Base-by-base conservation (phyloP, 2,888 invertebrate genomes). In the Lagria hirta region DNA sequence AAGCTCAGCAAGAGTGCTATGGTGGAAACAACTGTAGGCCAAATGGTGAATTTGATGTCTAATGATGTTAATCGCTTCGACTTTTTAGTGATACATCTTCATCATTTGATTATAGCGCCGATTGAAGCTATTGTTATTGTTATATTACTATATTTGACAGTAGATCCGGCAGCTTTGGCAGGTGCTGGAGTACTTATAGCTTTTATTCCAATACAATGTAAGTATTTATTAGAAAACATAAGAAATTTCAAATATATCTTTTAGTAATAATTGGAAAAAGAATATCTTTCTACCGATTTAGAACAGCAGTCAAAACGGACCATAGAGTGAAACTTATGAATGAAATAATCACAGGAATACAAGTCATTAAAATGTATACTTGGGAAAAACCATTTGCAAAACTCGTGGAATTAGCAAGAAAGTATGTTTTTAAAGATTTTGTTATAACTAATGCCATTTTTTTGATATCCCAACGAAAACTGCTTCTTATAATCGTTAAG, bases 51-150 rank as follows among this genome's bases (percentile, higher is more conserved):
- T 52, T 53, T 70, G 27, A 50, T 94, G 47, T 90, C 92, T 0
- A 93, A 92, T 40, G 94, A 95, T 70, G 90, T 92, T 0, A 86
- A 84, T 54, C 73, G 92, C 43, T 90, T 93, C 69, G 93, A 94
- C 69, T 78, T 85, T 72, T 84, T 84, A 4, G 78, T 84, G 15
- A 74, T 88, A 34, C 88, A 90, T 65, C 66, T 90, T 8, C 86
- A 90, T 66, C 91, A 87, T 62, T 70, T 93, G 3, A 83, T 89
- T 77, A 75, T 89, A 10, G 87, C 88, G 0, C 92, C 92, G 0
- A 65, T 90, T 1, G 85, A 91, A 69, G 83, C 86, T 11, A 58
- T 82, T 0, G 75, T 88, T 14, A 82, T 89, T 2, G 78, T 87
- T 6, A 82, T 78, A 55, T 76, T 91, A 3, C 78, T 88, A 72